These are phyloP conservation scores for Eremophila alpestris DNA, from an alignment of 2,797 vertebrate genomes.

Conservation along the genomic window DNA sequence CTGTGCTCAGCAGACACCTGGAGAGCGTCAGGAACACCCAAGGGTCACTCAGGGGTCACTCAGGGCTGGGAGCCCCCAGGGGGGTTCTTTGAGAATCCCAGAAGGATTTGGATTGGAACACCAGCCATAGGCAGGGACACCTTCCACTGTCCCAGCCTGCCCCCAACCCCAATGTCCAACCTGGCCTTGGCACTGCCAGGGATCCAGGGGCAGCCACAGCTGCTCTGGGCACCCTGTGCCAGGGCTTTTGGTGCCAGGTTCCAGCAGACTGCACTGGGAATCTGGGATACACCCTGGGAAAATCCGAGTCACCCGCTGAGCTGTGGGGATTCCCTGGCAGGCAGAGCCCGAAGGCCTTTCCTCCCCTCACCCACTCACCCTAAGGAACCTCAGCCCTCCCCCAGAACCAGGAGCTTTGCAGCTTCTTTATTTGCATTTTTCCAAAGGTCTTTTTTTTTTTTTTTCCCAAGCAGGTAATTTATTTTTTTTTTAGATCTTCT, in stretches of 20 bases:
- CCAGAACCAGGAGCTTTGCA: background rate
- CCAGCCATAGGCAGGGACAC: too few relatives aligned
- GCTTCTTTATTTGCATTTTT: background rate
- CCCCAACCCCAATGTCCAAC: background rate
- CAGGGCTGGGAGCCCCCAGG: background rate
- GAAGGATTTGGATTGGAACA: background rate
- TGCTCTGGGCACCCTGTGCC: background rate
- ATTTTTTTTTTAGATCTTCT: background rate
- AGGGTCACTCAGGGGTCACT: background rate
- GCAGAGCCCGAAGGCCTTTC: background rate
- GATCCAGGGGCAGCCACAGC: background rate
- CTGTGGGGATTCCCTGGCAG: background rate
- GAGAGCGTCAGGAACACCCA: background rate
- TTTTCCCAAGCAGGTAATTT: background rate
- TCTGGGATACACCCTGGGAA: background rate
- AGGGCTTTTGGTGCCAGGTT: background rate
- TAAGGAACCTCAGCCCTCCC: background rate
- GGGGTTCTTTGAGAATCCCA: background rate
- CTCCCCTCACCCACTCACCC: background rate
- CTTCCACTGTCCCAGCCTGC: background rate
- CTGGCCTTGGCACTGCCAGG: background rate
- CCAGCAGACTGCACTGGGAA: background rate
- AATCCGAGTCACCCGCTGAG: accelerated
- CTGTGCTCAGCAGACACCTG: background rate
- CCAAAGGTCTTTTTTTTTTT: background rate